A percentile compares a stretch with the other conserved stretches of the same genome.
Conservation (phyloP, 2,113 vertebrate species). For the Actinemys pallida region DNA sequence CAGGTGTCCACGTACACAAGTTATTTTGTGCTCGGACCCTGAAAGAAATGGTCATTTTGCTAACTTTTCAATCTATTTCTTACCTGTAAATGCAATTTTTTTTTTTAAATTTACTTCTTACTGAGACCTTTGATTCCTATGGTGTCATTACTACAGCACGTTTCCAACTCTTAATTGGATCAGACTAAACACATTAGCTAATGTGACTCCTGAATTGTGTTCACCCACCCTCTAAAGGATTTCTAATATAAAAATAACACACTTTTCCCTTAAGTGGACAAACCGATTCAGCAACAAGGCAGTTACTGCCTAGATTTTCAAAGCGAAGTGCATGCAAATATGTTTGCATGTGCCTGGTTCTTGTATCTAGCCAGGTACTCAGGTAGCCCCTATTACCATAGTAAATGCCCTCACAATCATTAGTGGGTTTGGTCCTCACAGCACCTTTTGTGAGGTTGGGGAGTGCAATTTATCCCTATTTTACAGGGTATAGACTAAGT, state of each 20-base stretch:
- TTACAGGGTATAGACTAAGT: too few relatives aligned
- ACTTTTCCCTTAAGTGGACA: not conserved
- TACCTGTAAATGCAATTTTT: not conserved
- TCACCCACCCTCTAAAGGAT: not conserved
- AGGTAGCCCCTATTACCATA: too few relatives aligned
- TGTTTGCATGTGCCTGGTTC: not conserved
- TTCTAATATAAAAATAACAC: not conserved
- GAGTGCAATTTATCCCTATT: too few relatives aligned
- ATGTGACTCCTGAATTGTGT: not conserved
- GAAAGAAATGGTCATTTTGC: not conserved
- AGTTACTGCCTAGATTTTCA: not conserved
- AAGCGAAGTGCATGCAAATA: fast-evolving
- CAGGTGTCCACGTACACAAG: not conserved
- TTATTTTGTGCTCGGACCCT: not conserved
- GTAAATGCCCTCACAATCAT: not conserved
- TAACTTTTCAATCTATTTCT: not conserved
- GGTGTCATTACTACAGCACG: not conserved
- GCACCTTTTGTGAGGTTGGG: too few relatives aligned
- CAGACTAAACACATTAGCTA: not conserved
- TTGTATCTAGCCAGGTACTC: too few relatives aligned
- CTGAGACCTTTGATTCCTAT: not conserved
- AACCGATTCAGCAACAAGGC: not conserved
- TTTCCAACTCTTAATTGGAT: not conserved
- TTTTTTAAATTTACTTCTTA: not conserved
- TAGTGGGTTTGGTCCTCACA: too few relatives aligned